phyloP scores from a whole-genome alignment of 2,113 vertebrate genomes.

The Chionomys nivalis region DNA sequence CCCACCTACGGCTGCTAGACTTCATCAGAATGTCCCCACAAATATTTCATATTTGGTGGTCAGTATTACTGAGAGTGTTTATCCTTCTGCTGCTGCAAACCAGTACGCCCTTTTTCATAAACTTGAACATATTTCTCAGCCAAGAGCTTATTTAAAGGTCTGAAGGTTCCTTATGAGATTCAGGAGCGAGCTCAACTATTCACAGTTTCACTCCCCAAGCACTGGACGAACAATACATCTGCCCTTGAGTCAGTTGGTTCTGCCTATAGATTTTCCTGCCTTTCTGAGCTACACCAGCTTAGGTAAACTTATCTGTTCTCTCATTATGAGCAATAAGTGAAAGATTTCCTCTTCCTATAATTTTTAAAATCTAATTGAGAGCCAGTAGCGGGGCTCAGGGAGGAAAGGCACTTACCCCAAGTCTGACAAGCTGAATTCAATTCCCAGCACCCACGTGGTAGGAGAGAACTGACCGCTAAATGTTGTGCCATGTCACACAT shows the following conservation, averaged over 20 bases:
- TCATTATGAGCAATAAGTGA: not conserved
- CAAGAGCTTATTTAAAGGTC: conserved; percentile 37
- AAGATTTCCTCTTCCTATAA: not conserved
- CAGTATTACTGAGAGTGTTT: conserved; percentile 50
- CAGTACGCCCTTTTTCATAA: conserved; percentile 40
- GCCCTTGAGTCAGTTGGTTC: not conserved
- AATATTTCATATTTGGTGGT: conserved; percentile 61
- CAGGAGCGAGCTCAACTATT: not conserved
- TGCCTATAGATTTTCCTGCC: not conserved
- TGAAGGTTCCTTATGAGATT: conserved; percentile 34
- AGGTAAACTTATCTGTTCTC: not conserved
- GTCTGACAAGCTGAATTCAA: too few relatives aligned
- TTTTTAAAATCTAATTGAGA: not conserved
- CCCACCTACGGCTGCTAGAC: conserved; percentile 53
- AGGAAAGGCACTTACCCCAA: not conserved
- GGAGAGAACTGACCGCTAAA: not conserved
- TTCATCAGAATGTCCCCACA: conserved; percentile 49
- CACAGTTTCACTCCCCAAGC: not conserved
- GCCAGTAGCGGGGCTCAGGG: not conserved
- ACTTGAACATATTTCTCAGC: conserved; percentile 24
- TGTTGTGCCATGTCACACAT: not conserved
- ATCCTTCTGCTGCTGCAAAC: conserved; percentile 58
- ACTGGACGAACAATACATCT: not conserved
- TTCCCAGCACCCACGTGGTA: not conserved
- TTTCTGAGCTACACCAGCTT: not conserved